Conservation (phyloP, 2,113 vertebrate species). For the Tychaedon coryphoeus region DNA sequence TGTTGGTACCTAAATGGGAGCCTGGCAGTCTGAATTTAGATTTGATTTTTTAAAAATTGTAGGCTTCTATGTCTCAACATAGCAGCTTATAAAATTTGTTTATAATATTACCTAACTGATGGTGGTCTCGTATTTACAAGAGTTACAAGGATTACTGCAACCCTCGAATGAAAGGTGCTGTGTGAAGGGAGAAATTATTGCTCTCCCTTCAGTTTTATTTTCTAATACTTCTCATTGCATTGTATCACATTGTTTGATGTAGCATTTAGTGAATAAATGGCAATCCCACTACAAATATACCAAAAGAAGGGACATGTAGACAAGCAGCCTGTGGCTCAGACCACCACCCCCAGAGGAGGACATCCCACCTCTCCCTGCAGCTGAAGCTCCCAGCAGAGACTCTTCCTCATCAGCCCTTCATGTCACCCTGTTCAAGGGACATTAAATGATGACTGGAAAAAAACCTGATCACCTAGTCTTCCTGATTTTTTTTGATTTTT, state of each 20-base stretch:
- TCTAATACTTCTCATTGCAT: not conserved
- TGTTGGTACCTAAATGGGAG: not conserved
- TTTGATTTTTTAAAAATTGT: not conserved
- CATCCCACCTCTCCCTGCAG: not conserved
- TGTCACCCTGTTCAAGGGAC: not conserved
- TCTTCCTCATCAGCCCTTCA: not conserved
- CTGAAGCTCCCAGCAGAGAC: not conserved
- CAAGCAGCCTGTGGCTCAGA: not conserved
- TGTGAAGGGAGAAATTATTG: not conserved
- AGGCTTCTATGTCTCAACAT: not conserved
- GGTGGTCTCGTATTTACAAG: not conserved
- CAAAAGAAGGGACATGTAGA: not conserved
- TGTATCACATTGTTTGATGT: not conserved
- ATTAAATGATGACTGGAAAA: not conserved
- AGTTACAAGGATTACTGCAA: not conserved
- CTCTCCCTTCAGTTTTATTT: not conserved
- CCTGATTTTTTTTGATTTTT: not conserved
- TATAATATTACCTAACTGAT: not conserved
- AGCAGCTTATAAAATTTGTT: constrained; percentile 20
- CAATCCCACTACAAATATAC: not conserved
- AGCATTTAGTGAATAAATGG: not conserved
- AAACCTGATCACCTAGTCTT: not conserved
- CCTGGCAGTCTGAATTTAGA: not conserved
- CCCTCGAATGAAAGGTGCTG: not conserved
- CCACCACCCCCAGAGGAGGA: not conserved